Percentiles rank a stretch among this genome's conserved stretches.
Conservation (phyloP, 2,113 vertebrate species). For the Plecotus auritus region DNA sequence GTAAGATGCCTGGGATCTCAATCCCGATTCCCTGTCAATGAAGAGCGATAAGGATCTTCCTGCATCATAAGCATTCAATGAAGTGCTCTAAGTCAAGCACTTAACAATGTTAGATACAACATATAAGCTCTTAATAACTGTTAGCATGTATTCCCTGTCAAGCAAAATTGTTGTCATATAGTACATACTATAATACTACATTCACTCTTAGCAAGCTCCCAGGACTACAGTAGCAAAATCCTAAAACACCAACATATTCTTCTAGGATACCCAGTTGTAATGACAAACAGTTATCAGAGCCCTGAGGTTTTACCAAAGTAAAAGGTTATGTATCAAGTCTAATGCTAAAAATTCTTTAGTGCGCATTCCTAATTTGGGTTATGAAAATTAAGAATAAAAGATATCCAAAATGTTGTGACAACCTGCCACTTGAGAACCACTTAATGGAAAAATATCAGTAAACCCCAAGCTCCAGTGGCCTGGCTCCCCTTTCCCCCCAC, state of each 20-base stretch:
- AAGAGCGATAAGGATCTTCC: not conserved
- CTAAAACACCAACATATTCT: not conserved
- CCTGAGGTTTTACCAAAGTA: not conserved
- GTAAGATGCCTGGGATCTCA: not conserved
- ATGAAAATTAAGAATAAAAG: not conserved
- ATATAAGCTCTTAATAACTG: not conserved
- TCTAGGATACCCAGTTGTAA: not conserved
- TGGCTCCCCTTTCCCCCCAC: not conserved
- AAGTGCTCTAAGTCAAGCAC: not conserved
- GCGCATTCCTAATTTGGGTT: not conserved
- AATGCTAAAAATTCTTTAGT: not conserved
- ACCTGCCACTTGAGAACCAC: not conserved
- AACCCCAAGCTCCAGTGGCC: not conserved
- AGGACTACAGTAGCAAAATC: not conserved
- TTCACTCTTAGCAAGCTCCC: not conserved
- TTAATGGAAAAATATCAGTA: not conserved
- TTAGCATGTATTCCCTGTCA: not conserved
- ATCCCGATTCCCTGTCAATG: not conserved
- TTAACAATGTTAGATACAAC: not conserved
- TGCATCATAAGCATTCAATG: not conserved
- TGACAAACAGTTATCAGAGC: not conserved
- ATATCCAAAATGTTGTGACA: not conserved
- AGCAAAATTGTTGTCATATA: not conserved
- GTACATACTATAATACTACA: not conserved
- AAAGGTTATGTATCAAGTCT: not conserved